These are phyloP conservation scores for Anthonomus grandis DNA, from an alignment of 1,140 invertebrate species.

Conservation along the genomic window DNA sequence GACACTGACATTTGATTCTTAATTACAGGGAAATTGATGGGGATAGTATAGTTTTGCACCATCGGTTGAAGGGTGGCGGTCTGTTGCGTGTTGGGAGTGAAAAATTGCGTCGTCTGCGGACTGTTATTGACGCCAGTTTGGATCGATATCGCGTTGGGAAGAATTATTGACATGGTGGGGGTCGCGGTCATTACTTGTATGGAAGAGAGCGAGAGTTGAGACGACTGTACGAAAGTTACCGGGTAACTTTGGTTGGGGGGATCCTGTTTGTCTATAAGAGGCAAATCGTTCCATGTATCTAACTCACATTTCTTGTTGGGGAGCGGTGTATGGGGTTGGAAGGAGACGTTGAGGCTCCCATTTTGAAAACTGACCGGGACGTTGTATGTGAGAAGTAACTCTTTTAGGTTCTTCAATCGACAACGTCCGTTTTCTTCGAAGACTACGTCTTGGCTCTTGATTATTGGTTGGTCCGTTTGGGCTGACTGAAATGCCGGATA, in stretches of 20 bases:
- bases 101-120: not conserved
- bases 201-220: conserved; percentile 9
- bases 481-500: not conserved
- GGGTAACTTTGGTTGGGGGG: not conserved
- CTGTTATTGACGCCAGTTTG: conserved; percentile 3
- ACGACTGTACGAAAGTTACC: conserved; percentile 10
- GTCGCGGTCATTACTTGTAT: conserved; percentile 11
- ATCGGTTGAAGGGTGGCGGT: conserved; percentile 6
- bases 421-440: not conserved
- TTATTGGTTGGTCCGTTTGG: not conserved
- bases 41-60: conserved; percentile 15
- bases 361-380: conserved; percentile 7
- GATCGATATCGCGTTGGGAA: conserved; percentile 5
- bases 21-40: conserved; percentile 10
- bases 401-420: conserved; percentile 22
- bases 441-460: not conserved
- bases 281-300: conserved; percentile 6
- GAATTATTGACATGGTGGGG: conserved; percentile 16
- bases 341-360: conserved; percentile 10
- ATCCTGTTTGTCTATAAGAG: not conserved
- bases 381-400: conserved; percentile 4
- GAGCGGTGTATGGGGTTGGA: not conserved
- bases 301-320: not conserved
- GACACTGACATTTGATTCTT: not conserved
- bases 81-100: too few species aligned